Base-by-base conservation (phyloP, 1,140 invertebrate species). In the Bombus breviceps region DNA sequence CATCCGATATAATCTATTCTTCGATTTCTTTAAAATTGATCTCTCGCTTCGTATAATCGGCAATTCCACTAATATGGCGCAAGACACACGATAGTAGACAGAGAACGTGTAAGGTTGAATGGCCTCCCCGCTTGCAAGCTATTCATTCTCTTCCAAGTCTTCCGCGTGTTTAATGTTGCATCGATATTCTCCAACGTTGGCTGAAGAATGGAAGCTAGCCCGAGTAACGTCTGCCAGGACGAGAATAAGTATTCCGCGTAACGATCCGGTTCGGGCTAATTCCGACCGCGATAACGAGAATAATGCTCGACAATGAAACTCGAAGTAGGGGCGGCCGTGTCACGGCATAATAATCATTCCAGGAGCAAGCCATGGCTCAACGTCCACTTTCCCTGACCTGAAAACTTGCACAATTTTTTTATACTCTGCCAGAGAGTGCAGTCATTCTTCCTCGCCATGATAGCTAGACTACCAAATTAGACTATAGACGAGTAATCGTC, bases 231-330 rank as follows among this genome's bases (percentile, higher is more conserved):
- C 34, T 25, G n/a, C 59, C 9, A 28, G 13, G n/a, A 69, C 34
- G 22, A 69, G 68, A 69, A 39, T 41, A 66, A 83, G 10, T 53
- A 22, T 57, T 74, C n/a, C 43, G 6, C 32, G 81, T 69, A 83
- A 83, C 81, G 73, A 77, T 4, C 64, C 47, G n/a, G 25, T 34
- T n/a, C 39, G 9, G n/a, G 62, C 73, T 83, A 77, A 76, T 77
- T 83, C 53, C 34, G 37, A 39, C n/a, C 43, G 22, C 47, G 82
- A 69, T 83, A 78, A 78, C 74, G 72, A 78, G 47, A 71, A 71
- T 77, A 78, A 78, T 9, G 73, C 18, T 59, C 74, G 64, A 78
- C 66, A 75, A 68, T 83, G 75, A 76, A 76, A 76, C 39, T 66
- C 12, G 22, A n/a, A 39, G 22, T 39, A 32, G 34, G 5, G 32